These are phyloP conservation scores for Pteria penguin DNA, from an alignment of 2,888 invertebrate genomes.

Conservation along the genomic window DNA sequence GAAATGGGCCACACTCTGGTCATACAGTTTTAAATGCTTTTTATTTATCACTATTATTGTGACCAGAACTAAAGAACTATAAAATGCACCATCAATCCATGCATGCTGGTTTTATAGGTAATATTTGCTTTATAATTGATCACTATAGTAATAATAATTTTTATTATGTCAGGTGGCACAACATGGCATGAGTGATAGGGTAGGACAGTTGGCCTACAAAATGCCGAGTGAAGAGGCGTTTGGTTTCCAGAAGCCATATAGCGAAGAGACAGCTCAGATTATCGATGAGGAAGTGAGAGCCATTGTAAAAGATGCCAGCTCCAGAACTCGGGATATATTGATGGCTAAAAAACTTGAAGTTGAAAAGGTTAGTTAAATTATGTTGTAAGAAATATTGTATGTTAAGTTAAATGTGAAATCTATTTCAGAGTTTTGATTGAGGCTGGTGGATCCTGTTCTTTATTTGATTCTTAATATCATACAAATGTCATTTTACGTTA, in stretches of 20 bases:
- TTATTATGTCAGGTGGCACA: slow-evolving; percentile 87
- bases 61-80: background rate
- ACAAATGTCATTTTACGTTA: too few species aligned
- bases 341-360: slow-evolving; percentile 91
- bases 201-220: slow-evolving; percentile 98
- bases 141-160: too few species aligned
- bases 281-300: slow-evolving; percentile 95
- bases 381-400: too few species aligned
- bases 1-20: too few species aligned
- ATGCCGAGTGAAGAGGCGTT: slow-evolving; percentile 95
- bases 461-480: too few species aligned
- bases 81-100: background rate
- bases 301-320: slow-evolving; percentile 89
- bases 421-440: too few species aligned
- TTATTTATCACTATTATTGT: background rate
- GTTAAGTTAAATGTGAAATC: too few species aligned
- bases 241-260: slow-evolving; percentile 96
- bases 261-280: slow-evolving; percentile 92
- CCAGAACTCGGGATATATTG: slow-evolving; percentile 89
- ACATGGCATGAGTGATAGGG: slow-evolving; percentile 98
- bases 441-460: too few species aligned
- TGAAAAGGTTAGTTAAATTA: too few species aligned
- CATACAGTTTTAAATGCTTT: too few species aligned
- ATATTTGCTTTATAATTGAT: too few species aligned
- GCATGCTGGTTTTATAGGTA: too few species aligned